Percentiles rank a stretch among this genome's conserved stretches.
Evolutionary conservation across 2,888 invertebrate genomes (phyloP).

Genomic region (Andrena haemorrhoa): DNA sequence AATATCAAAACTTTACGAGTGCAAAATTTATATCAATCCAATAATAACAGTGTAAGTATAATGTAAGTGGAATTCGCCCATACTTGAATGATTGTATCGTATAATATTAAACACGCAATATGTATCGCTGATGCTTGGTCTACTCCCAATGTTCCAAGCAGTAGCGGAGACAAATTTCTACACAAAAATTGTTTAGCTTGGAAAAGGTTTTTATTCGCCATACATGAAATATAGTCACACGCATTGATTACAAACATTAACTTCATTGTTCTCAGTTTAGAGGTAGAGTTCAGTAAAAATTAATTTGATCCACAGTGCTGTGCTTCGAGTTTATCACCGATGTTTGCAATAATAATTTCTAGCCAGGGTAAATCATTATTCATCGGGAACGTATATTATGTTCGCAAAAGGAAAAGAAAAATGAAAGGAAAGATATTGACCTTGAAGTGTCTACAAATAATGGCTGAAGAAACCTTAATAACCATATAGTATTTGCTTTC

Average conservation of each 20-base stretch:
- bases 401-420: too few species aligned
- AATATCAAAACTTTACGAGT: background rate
- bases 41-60: background rate
- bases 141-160: slow-evolving; percentile 53
- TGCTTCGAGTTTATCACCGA: background rate
- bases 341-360: too few species aligned
- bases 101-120: background rate
- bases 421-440: background rate
- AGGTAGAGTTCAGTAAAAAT: too few species aligned
- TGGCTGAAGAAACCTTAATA: background rate
- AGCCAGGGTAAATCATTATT: too few species aligned
- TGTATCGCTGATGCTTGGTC: background rate
- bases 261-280: too few species aligned
- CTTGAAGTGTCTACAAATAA: background rate
- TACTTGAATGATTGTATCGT: background rate
- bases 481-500: background rate
- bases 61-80: too few species aligned
- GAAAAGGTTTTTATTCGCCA: background rate
- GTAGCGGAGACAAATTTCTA: background rate
- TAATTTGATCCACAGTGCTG: background rate
- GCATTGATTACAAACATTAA: too few species aligned
- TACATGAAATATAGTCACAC: too few species aligned
- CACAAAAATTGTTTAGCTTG: background rate
- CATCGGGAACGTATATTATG: too few species aligned
- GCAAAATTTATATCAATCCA: background rate